Evolutionary conservation across 1,140 invertebrate genomes (phyloP).

Genomic region (Condylostylus longicornis): DNA sequence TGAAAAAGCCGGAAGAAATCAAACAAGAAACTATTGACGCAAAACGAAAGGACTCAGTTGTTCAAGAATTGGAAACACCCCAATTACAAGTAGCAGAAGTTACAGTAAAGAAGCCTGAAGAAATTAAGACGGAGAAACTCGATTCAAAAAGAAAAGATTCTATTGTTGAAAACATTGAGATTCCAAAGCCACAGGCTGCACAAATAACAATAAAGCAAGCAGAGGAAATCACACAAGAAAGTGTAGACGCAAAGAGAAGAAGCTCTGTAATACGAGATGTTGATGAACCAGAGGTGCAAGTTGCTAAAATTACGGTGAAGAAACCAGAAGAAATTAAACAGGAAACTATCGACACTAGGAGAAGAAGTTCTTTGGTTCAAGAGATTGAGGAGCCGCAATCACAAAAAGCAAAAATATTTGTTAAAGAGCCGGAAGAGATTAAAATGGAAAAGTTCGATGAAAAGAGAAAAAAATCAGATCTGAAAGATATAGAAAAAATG

Average conservation of each 20-base stretch:
- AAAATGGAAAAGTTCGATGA: not conserved
- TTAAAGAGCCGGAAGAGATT: no score
- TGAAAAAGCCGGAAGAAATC: conserved; percentile 7
- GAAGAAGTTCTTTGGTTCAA: not conserved
- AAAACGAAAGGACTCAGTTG: not conserved
- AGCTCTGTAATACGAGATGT: conserved; percentile 8
- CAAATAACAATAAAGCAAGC: no score
- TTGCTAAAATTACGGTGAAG: conserved; percentile 2
- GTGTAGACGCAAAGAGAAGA: conserved; percentile 9
- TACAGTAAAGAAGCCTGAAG: not conserved
- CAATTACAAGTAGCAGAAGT: conserved; percentile 3
- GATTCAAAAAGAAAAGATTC: no score
- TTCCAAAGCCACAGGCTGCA: not conserved
- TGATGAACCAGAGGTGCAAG: conserved; percentile 7
- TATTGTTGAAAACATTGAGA: no score
- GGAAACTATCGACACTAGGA: conserved; percentile 3
- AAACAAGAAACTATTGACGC: conserved; percentile 5
- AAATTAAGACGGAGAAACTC: not conserved
- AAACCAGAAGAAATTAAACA: conserved; percentile 7
- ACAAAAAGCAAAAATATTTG: conserved; percentile 2
- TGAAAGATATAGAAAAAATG: no score
- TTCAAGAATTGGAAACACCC: not conserved
- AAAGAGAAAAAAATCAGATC: not conserved
- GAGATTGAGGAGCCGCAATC: not conserved
- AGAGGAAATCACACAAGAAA: no score